These are phyloP conservation scores for Turritopsis rubra DNA, from an alignment of 30 jellyfish, hydroid and myxozoan species.

Conservation along the genomic window DNA sequence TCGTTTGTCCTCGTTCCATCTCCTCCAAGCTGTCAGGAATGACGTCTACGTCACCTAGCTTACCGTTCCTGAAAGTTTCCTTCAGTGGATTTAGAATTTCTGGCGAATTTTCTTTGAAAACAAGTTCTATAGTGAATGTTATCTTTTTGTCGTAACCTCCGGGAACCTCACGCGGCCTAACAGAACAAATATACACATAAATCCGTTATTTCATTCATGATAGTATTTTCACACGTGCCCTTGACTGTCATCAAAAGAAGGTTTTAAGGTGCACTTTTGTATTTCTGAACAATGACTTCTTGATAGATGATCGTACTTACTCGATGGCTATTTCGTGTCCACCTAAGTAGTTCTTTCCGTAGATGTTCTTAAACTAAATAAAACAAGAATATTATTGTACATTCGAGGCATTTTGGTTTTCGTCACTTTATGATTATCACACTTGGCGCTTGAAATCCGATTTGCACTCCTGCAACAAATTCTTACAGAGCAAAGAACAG, in stretches of 20 bases:
- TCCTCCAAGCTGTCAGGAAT: constrained; percentile 40
- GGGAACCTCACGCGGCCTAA: neutral
- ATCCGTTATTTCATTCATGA: neutral
- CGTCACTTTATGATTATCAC: too few species aligned
- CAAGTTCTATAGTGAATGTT: neutral
- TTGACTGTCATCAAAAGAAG: too few species aligned
- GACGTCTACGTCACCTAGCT: constrained; percentile 59
- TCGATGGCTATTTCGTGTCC: neutral
- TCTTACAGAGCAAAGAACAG: too few species aligned
- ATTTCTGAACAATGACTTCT: neutral
- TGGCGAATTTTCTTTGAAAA: constrained; percentile 44
- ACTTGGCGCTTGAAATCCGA: too few species aligned
- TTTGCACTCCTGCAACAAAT: too few species aligned
- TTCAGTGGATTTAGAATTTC: constrained; percentile 48
- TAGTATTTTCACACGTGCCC: too few species aligned
- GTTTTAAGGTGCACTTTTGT: too few species aligned
- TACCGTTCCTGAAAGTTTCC: constrained; percentile 55
- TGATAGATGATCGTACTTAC: neutral
- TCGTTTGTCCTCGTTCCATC: constrained; percentile 31
- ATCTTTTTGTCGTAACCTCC: neutral
- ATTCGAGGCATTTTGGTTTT: too few species aligned
- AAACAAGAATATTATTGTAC: too few species aligned
- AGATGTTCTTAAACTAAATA: neutral
- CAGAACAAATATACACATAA: neutral
- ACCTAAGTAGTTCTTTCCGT: neutral